Evolutionary conservation across 1,140 invertebrate genomes (phyloP).

Genomic region (Acromyrmex charruanus): DNA sequence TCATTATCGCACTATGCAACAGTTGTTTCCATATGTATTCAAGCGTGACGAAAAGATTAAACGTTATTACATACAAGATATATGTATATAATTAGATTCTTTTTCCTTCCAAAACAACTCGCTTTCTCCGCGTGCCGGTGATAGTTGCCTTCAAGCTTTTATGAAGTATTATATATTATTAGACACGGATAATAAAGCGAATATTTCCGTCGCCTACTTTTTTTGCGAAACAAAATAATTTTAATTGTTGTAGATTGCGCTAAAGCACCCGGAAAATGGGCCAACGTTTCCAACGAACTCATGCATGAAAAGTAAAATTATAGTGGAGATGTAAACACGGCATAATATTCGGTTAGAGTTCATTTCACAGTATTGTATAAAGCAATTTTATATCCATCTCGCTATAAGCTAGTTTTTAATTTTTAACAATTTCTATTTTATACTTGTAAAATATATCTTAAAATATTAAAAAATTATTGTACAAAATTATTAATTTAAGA

Average conservation of each 20-base stretch:
- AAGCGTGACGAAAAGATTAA: conserved; percentile 45
- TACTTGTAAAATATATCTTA: too few relatives aligned
- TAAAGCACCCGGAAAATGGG: conserved; percentile 49
- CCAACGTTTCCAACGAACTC: conserved; percentile 44
- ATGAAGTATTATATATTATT: conserved; percentile 58
- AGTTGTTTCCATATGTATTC: conserved; percentile 24
- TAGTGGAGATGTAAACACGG: not conserved
- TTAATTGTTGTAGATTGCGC: conserved; percentile 50
- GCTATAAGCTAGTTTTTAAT: too few relatives aligned
- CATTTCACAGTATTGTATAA: conserved; percentile 41
- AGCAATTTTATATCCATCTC: not conserved
- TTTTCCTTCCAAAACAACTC: conserved; percentile 35
- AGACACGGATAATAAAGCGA: conserved; percentile 56
- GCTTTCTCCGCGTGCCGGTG: conserved; percentile 43
- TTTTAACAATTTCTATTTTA: too few relatives aligned
- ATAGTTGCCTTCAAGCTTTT: conserved; percentile 23
- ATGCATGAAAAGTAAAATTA: conserved; percentile 34
- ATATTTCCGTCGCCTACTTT: conserved; percentile 58
- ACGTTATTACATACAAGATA: conserved; percentile 37
- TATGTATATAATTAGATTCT: conserved; percentile 36
- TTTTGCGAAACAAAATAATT: conserved; percentile 57
- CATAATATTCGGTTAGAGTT: conserved; percentile 27
- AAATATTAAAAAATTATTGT: too few relatives aligned
- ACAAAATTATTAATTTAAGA: too few relatives aligned
- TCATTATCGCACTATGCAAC: not conserved